These are phyloP conservation scores for Isichthys henryi DNA, from an alignment of 2,113 vertebrate species.

Conservation along the genomic window DNA sequence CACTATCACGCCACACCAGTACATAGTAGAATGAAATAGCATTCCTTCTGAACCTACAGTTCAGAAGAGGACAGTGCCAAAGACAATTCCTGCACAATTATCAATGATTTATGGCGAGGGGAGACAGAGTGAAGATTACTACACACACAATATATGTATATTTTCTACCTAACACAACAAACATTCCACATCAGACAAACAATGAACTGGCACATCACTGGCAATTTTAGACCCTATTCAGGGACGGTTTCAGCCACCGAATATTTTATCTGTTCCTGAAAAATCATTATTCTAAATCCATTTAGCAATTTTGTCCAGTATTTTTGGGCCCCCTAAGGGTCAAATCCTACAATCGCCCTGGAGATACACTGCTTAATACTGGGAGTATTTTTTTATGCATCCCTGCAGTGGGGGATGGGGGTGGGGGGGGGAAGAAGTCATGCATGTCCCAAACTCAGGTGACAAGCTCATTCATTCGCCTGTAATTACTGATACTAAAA, in stretches of 20 bases:
- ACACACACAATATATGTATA: not conserved
- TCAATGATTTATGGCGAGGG: not conserved
- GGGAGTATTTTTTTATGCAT: not conserved
- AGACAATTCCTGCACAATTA: not conserved
- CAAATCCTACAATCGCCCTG: too few species aligned
- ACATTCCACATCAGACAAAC: not conserved
- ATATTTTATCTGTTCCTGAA: not conserved
- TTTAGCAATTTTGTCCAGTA: not conserved
- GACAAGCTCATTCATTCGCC: not conserved
- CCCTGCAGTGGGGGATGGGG: not conserved
- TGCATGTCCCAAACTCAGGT: not conserved
- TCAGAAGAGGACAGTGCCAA: not conserved
- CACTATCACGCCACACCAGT: too few species aligned
- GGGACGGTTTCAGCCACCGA: not conserved
- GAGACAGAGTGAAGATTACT: not conserved
- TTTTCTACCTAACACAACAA: not conserved
- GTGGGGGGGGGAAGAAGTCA: too few species aligned
- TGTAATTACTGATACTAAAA: not conserved
- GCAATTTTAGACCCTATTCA: not conserved
- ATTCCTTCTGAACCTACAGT: not conserved
- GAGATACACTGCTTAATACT: not conserved
- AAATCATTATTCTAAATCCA: not conserved
- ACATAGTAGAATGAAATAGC: not conserved
- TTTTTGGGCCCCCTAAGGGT: too few species aligned
- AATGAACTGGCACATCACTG: not conserved